phyloP scores from a whole-genome alignment of 2,888 invertebrate genomes.

The Acanthacorydalis orientalis region DNA sequence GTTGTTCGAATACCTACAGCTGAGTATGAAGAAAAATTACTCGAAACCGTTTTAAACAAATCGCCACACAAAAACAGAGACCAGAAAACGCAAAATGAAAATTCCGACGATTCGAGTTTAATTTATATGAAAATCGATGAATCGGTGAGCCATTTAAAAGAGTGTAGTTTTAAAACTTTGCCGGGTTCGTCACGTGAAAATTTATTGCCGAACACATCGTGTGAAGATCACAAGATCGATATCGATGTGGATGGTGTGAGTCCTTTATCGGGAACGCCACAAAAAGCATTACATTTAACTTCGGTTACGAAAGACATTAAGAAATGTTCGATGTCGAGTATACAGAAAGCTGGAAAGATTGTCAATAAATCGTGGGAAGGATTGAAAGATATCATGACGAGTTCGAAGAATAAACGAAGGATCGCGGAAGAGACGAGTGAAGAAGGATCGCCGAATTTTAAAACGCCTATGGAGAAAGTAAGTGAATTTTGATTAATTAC shows the following conservation, averaged over 20 bases:
- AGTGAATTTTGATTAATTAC: neutral
- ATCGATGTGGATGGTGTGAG: too few species aligned
- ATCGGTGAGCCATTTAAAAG: too few species aligned
- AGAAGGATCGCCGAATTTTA: neutral
- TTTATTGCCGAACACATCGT: too few species aligned
- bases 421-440: neutral
- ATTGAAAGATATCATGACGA: neutral
- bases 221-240: too few species aligned
- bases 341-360: neutral
- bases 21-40: constrained; percentile 32
- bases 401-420: too few species aligned
- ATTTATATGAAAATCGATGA: too few species aligned
- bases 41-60: too few species aligned
- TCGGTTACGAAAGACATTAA: neutral
- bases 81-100: too few species aligned
- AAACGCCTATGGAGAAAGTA: constrained; percentile 9
- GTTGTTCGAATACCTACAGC: constrained; percentile 51
- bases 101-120: too few species aligned
- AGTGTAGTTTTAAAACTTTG: too few species aligned
- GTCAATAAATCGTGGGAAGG: constrained; percentile 1
- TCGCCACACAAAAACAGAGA: too few species aligned
- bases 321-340: neutral
- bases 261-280: neutral
- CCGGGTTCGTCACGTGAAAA: too few species aligned
- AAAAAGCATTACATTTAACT: neutral